phyloP scores from a whole-genome alignment of 53 echinoderm and acorn worm genomes.

The Holothuria scabra region DNA sequence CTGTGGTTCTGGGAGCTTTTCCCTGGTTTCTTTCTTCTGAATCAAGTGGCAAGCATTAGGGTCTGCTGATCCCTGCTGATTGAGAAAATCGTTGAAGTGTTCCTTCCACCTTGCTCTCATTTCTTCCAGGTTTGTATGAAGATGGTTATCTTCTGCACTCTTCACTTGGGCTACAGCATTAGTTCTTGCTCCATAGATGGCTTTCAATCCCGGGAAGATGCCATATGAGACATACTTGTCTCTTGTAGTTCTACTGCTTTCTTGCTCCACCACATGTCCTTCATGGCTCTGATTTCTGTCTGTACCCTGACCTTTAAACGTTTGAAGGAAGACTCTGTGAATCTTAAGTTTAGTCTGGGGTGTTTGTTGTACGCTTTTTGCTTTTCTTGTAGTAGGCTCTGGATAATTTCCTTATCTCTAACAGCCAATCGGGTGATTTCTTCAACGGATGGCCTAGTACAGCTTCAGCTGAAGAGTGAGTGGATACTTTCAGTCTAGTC shows the following conservation, averaged over 20 bases:
- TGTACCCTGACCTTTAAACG: background rate
- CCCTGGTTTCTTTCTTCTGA: background rate
- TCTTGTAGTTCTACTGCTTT: slow-evolving; percentile 23
- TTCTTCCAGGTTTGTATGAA: slow-evolving; percentile 16
- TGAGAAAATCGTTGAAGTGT: background rate
- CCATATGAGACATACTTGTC: background rate
- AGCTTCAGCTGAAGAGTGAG: too few relatives aligned
- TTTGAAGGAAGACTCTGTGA: background rate
- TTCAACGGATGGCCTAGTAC: too few relatives aligned
- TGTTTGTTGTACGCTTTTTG: too few relatives aligned
- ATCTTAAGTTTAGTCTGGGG: too few relatives aligned
- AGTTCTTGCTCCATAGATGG: slow-evolving; percentile 15
- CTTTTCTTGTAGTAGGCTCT: too few relatives aligned
- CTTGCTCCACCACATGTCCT: background rate
- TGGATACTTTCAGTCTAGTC: too few relatives aligned
- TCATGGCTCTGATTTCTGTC: slow-evolving; percentile 28
- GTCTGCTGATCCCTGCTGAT: slow-evolving; percentile 24
- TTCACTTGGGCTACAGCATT: slow-evolving; percentile 14
- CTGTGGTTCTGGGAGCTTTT: slow-evolving; percentile 7
- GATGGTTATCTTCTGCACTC: background rate
- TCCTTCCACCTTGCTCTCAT: slow-evolving; percentile 23
- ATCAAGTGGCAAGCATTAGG: background rate
- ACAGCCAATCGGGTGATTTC: too few relatives aligned
- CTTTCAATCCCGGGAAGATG: background rate
- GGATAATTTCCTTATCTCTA: too few relatives aligned